These are phyloP conservation scores for Manis javanica DNA, from an alignment of 2,797 vertebrate genomes.

Conservation along the genomic window DNA sequence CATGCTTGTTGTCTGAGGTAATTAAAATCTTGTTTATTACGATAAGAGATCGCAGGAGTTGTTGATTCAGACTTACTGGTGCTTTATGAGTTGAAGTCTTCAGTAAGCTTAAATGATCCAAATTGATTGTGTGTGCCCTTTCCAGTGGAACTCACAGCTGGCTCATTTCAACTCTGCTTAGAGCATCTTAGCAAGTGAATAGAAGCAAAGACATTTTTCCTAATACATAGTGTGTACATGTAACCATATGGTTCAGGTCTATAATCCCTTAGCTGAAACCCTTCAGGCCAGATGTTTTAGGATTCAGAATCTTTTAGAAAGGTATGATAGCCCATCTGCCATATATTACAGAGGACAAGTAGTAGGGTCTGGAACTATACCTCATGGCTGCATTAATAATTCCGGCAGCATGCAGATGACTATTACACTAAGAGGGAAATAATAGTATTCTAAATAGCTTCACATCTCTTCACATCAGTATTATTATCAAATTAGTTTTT, in stretches of 20 bases:
- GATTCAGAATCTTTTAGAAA: slow-evolving; percentile 40
- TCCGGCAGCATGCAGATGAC: neutral
- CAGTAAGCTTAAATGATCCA: slow-evolving; percentile 79
- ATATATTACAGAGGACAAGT: neutral
- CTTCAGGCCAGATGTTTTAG: slow-evolving; percentile 56
- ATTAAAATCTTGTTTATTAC: slow-evolving; percentile 79
- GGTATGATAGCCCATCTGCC: neutral
- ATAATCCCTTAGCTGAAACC: neutral
- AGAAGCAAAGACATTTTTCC: slow-evolving; percentile 19
- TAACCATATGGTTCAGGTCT: slow-evolving; percentile 47
- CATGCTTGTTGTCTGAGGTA: slow-evolving; percentile 60
- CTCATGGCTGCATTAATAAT: neutral
- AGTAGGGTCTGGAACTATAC: neutral
- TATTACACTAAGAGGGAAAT: neutral
- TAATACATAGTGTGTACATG: neutral
- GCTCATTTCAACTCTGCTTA: slow-evolving; percentile 66
- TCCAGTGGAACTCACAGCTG: slow-evolving; percentile 63
- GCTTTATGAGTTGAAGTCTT: slow-evolving; percentile 78
- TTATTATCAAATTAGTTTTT: neutral
- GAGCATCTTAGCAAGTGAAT: slow-evolving; percentile 50
- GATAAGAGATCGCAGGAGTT: slow-evolving; percentile 57
- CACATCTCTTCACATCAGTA: neutral
- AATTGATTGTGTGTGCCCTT: slow-evolving; percentile 73
- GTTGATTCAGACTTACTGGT: slow-evolving; percentile 74
- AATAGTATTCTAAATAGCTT: neutral